Conservation (phyloP, 2,113 vertebrate species). For the Castor canadensis region DNA sequence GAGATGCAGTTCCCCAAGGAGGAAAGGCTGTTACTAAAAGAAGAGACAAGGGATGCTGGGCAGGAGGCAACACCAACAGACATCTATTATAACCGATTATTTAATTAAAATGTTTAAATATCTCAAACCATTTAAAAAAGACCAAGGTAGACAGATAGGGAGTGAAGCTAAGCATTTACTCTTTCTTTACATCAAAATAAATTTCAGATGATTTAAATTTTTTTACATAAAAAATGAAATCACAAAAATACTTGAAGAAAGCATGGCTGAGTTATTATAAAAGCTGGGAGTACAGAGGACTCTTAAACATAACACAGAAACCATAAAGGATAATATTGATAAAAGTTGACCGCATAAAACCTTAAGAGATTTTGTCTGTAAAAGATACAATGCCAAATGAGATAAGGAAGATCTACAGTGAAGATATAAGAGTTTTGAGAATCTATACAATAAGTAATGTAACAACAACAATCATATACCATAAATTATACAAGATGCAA, state of each 20-base stretch:
- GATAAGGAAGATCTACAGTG: not conserved
- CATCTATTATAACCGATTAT: constrained; percentile 31
- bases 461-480: not conserved
- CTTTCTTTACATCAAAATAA: constrained; percentile 41
- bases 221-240: constrained; percentile 39
- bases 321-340: constrained; percentile 36
- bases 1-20: not conserved
- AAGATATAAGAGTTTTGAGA: constrained; percentile 37
- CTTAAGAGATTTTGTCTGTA: constrained; percentile 44
- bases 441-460: constrained; percentile 21
- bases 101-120: constrained; percentile 57
- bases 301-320: constrained; percentile 33
- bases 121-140: constrained; percentile 47
- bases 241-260: constrained; percentile 27
- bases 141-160: not conserved
- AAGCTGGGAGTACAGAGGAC: not conserved
- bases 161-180: not conserved
- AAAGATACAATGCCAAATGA: constrained; percentile 6
- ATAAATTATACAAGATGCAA: constrained; percentile 42
- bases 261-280: constrained; percentile 49
- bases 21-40: not conserved
- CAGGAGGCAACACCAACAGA: constrained; percentile 43
- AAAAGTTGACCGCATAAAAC: constrained; percentile 40
- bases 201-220: constrained; percentile 22
- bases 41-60: not conserved